Base-by-base conservation (phyloP, 1,140 invertebrate species). In the Glossosoma conforme region DNA sequence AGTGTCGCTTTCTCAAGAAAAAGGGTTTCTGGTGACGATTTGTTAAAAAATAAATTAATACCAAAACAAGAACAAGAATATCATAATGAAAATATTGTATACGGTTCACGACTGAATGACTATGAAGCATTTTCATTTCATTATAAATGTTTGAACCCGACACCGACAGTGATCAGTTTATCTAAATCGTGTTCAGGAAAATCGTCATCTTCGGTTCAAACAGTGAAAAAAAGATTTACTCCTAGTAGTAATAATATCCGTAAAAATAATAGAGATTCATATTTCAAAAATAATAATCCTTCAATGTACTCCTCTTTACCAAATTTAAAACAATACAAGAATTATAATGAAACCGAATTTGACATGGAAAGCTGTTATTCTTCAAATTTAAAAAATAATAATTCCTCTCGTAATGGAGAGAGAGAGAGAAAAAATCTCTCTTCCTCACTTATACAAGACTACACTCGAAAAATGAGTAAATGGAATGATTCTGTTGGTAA, bases 391-490 rank as follows among this genome's bases (percentile, higher is more conserved):
- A n/a, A n/a, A n/a, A n/a, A n/a, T n/a, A n/a, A n/a, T n/a, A n/a
- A n/a, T n/a, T n/a, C n/a, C n/a, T n/a, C n/a, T n/a, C n/a, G n/a
- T n/a, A n/a, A n/a, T n/a, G n/a, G n/a, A n/a, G n/a, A 37, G 5
- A 21, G 28, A 21, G 38, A 55, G 20, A 21, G 63, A 10, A 59
- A 64, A 36, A 64, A 71, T 46, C 49, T 74, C 11, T 52, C 66
- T 18, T 45, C 51, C 17, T 66, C 54, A 28, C 65, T 75, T 42
- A 54, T 71, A 3, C 65, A 60, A 46, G 71, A 75, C 60, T 75
- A 74, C 40, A 72, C 68, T 59, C 65, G 59, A 40, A 69, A 72
- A 59, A 75, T 74, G 69, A 73, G 69, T 30, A 69, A 71, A 54
- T 75, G 72, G 70, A 74, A 75, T 49, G 62, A 65, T 46, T 70